Evolutionary conservation across 2,888 invertebrate genomes (phyloP).

Genomic region (Drosophila anomelani): DNA sequence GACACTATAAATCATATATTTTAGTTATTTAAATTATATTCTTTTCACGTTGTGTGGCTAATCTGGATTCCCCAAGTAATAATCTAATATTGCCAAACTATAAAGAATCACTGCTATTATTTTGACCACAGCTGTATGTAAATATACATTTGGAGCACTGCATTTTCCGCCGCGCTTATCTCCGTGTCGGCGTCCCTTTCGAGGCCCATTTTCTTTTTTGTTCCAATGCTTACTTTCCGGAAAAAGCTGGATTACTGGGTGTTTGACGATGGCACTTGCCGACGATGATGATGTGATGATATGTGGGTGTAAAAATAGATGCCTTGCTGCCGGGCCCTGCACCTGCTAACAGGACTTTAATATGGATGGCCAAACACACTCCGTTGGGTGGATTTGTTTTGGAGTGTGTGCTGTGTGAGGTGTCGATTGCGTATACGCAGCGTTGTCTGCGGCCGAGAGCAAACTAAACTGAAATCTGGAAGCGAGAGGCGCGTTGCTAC

Average conservation of each 20-base stretch:
- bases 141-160: constrained; percentile 44
- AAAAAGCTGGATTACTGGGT: constrained; percentile 55
- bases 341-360: constrained; percentile 51
- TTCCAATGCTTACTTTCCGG: constrained; percentile 56
- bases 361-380: constrained; percentile 35
- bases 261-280: constrained; percentile 29
- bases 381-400: constrained; percentile 6
- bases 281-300: background rate
- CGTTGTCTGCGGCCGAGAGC: constrained; percentile 30
- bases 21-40: background rate
- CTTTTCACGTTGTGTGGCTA: background rate
- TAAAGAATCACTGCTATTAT: background rate
- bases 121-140: constrained; percentile 4
- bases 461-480: constrained; percentile 26
- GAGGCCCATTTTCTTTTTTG: constrained; percentile 31
- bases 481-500: constrained; percentile 21
- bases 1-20: background rate
- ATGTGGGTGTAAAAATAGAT: constrained; percentile 35
- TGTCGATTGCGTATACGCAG: constrained; percentile 48
- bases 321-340: constrained; percentile 31
- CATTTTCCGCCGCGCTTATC: constrained; percentile 64
- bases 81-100: too few relatives aligned
- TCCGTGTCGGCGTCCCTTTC: constrained; percentile 24
- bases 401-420: constrained; percentile 12
- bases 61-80: background rate